These are phyloP conservation scores for Gadus chalcogrammus DNA, from an alignment of 2,113 vertebrate species.

Conservation along the genomic window DNA sequence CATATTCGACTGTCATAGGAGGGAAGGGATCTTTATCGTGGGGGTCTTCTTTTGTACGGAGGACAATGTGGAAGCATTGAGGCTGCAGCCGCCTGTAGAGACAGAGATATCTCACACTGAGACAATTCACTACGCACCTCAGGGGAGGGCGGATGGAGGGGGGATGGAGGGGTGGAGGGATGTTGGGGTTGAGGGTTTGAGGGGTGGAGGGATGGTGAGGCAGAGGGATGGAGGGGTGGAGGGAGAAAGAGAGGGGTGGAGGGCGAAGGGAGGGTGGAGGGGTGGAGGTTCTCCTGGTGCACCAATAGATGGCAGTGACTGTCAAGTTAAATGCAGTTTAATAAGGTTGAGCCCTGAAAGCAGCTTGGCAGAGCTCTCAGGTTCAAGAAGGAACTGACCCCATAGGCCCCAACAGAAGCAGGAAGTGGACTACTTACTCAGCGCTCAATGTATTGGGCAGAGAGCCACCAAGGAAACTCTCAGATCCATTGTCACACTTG, in stretches of 20 bases:
- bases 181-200: neutral
- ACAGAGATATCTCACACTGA: slow-evolving; percentile 1
- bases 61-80: slow-evolving; percentile 3
- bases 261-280: too few relatives aligned
- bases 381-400: slow-evolving; percentile 2
- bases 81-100: slow-evolving; percentile 11
- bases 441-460: slow-evolving; percentile 33
- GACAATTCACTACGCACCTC: neutral
- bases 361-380: too few relatives aligned
- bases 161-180: neutral
- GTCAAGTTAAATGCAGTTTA: neutral
- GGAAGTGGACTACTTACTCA: slow-evolving; percentile 29
- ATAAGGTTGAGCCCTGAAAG: neutral
- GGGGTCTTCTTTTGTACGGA: neutral
- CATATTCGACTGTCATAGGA: slow-evolving; percentile 1
- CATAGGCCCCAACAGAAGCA: slow-evolving; percentile 21
- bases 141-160: neutral
- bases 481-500: neutral
- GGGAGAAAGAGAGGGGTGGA: neutral
- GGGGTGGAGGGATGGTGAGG: neutral
- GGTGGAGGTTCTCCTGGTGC: neutral
- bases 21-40: slow-evolving; percentile 1
- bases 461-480: slow-evolving; percentile 35
- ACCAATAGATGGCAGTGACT: slow-evolving; percentile 8
- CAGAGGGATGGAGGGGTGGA: neutral